Conservation (phyloP, 2,888 invertebrate species). For the Argynnis bischoffii region DNA sequence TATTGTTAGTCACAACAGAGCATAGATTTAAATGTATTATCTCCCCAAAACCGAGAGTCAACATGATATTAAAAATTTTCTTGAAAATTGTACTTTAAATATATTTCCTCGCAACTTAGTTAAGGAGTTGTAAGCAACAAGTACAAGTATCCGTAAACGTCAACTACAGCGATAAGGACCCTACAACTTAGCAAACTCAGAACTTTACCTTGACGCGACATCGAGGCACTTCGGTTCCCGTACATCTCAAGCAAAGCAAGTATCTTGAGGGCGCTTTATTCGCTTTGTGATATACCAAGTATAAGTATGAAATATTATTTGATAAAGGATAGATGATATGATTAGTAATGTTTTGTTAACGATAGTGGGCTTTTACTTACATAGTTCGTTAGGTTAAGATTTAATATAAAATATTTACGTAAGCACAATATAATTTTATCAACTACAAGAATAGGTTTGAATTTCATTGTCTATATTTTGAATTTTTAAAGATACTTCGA, state of each 20-base stretch:
- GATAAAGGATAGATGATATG: too few relatives aligned
- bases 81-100: background rate
- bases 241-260: conserved; percentile 6
- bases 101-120: conserved; percentile 1
- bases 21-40: background rate
- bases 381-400: too few relatives aligned
- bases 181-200: conserved; percentile 15
- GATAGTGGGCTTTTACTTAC: too few relatives aligned
- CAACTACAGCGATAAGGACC: conserved; percentile 18
- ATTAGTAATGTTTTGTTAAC: too few relatives aligned
- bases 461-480: too few relatives aligned
- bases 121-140: conserved; percentile 8
- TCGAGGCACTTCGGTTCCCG: conserved; percentile 14
- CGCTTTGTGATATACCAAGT: conserved; percentile 1
- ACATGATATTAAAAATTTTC: background rate
- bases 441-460: too few relatives aligned
- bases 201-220: conserved; percentile 22
- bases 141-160: conserved; percentile 12
- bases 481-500: too few relatives aligned
- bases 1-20: background rate
- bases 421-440: too few relatives aligned
- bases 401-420: too few relatives aligned
- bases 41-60: too few relatives aligned
- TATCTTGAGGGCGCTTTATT: conserved; percentile 7
- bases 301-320: background rate